Conservation (phyloP, 92 coral and sea anemone species). For the Plumapathes pennacea region DNA sequence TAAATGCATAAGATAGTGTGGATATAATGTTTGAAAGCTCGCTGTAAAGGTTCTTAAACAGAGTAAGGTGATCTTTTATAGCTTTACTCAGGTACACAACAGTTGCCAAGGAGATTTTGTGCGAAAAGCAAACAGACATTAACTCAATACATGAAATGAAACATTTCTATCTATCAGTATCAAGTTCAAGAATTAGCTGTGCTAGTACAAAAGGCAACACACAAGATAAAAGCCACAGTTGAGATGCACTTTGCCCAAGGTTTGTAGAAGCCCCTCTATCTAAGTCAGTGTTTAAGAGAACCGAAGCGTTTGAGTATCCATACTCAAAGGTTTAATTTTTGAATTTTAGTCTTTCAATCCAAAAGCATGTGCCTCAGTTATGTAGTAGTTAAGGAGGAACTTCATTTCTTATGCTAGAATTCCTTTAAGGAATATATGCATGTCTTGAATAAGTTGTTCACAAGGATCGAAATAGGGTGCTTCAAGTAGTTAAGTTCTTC, state of each 20-base stretch:
- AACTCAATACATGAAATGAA: slow-evolving; percentile 20
- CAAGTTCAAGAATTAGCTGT: not conserved
- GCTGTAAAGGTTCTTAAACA: slow-evolving; percentile 12
- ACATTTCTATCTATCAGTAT: slow-evolving; percentile 13
- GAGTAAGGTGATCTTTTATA: slow-evolving; percentile 4
- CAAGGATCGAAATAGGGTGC: slow-evolving; percentile 51
- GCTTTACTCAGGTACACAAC: slow-evolving; percentile 11
- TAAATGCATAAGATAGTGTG: slow-evolving; percentile 39
- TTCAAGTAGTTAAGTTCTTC: slow-evolving; percentile 24
- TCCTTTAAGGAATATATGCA: slow-evolving; percentile 51
- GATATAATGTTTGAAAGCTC: slow-evolving; percentile 17
- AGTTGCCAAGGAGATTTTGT: not conserved
- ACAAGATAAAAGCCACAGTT: slow-evolving; percentile 26
- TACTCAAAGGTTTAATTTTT: slow-evolving; percentile 9
- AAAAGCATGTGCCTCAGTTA: slow-evolving; percentile 4
- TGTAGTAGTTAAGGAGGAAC: slow-evolving; percentile 9
- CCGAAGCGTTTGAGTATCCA: slow-evolving; percentile 31
- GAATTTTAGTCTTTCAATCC: slow-evolving; percentile 11
- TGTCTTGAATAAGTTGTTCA: slow-evolving; percentile 45
- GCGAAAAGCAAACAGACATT: slow-evolving; percentile 15
- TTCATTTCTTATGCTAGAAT: slow-evolving; percentile 27
- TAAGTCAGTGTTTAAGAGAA: slow-evolving; percentile 18
- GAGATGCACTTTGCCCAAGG: slow-evolving; percentile 25
- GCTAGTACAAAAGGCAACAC: slow-evolving; percentile 25
- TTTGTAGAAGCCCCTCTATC: slow-evolving; percentile 9